A percentile compares a stretch with the other conserved stretches of the same genome.
Evolutionary conservation across 2,113 vertebrate species (phyloP).

Genomic region (Psittacula cyanocephala): DNA sequence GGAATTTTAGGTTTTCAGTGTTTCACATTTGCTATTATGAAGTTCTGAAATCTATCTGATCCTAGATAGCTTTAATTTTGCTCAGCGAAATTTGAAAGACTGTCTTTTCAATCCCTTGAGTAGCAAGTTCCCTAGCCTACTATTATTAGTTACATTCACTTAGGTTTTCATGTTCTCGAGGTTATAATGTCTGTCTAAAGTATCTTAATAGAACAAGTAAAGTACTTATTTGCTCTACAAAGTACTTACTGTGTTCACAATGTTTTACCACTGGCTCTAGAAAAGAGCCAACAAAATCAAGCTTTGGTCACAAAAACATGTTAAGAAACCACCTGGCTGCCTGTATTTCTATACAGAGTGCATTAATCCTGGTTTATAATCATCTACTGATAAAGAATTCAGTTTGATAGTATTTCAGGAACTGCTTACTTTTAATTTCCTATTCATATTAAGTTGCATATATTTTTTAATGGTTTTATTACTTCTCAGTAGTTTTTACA

Average conservation of each 20-base stretch:
- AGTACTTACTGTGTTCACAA: not conserved
- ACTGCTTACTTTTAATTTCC: not conserved
- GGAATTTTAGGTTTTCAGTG: not conserved
- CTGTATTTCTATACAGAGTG: not conserved
- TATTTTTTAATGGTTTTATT: not conserved
- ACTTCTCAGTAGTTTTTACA: not conserved
- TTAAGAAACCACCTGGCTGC: not conserved
- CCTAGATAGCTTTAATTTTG: not conserved
- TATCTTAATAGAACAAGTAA: not conserved
- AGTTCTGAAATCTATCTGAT: not conserved
- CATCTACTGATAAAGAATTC: not conserved
- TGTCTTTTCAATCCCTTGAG: not conserved
- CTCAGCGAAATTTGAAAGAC: not conserved
- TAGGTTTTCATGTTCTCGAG: not conserved
- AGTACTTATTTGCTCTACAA: not conserved
- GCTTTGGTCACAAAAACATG: not conserved
- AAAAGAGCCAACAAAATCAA: not conserved
- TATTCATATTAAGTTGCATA: not conserved
- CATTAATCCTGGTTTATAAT: not conserved
- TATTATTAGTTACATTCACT: not conserved
- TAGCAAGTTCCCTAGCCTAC: not conserved
- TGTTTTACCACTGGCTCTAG: not conserved
- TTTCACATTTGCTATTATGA: not conserved
- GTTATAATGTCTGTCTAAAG: not conserved
- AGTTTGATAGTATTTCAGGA: not conserved